phyloP scores from a whole-genome alignment of 2,888 invertebrate species.

The Orthosia gracilis region DNA sequence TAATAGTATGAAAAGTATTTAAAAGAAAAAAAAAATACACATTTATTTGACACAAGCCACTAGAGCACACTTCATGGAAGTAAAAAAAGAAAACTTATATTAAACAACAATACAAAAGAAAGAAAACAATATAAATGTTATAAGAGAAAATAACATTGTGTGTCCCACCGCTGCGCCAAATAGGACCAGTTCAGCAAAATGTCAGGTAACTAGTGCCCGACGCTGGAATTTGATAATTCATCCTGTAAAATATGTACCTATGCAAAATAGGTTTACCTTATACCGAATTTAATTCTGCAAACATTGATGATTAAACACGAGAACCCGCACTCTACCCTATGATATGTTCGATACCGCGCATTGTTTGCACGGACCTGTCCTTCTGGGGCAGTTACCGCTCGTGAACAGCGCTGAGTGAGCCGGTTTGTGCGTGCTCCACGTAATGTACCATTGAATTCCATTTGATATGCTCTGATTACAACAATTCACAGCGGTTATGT shows the following conservation, averaged over 20 bases:
- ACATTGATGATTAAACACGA: background rate
- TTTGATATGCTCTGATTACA: constrained; percentile 66
- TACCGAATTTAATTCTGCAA: background rate
- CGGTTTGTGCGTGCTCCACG: constrained; percentile 19
- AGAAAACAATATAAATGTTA: too few relatives aligned
- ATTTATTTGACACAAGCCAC: too few relatives aligned
- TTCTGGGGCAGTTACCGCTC: constrained; percentile 16
- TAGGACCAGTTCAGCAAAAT: too few relatives aligned
- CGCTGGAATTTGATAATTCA: background rate
- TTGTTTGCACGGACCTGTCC: background rate
- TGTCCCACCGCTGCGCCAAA: too few relatives aligned
- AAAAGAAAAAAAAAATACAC: too few relatives aligned
- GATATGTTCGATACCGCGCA: background rate
- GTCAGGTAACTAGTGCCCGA: too few relatives aligned
- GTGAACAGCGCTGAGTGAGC: background rate
- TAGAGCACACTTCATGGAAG: too few relatives aligned
- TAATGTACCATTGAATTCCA: constrained; percentile 61
- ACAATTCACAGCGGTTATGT: constrained; percentile 55
- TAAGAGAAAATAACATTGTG: too few relatives aligned
- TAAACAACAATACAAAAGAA: too few relatives aligned
- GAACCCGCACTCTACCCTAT: background rate
- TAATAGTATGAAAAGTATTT: too few relatives aligned
- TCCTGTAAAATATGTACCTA: background rate
- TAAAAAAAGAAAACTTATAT: too few relatives aligned
- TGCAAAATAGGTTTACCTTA: background rate